Conservation (phyloP, 2,888 invertebrate species). For the Drosophila parthenogenetica region DNA sequence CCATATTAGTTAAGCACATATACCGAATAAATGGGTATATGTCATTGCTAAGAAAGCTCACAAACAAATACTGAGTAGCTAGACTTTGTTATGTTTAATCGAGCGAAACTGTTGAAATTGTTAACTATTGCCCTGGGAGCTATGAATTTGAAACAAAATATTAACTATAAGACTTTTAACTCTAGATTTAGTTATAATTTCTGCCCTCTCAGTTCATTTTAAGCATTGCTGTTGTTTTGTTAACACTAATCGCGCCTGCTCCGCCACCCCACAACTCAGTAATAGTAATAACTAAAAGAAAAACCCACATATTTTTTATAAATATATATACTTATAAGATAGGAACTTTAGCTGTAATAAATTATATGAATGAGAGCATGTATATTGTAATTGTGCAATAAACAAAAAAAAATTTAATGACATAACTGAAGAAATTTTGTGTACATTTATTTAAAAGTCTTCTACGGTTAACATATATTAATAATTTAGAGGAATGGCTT, state of each 20-base stretch:
- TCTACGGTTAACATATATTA: neutral
- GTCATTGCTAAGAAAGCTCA: constrained; percentile 45
- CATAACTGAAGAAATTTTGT: constrained; percentile 47
- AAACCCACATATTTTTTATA: constrained; percentile 58
- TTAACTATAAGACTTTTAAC: constrained; percentile 42
- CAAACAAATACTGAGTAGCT: constrained; percentile 30
- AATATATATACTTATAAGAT: constrained; percentile 41
- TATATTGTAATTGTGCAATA: constrained; percentile 83
- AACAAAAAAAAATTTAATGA: constrained; percentile 74
- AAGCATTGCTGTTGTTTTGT: constrained; percentile 74
- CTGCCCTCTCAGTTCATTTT: constrained; percentile 52
- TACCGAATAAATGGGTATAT: constrained; percentile 46
- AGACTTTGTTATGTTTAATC: constrained; percentile 55
- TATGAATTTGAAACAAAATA: constrained; percentile 58
- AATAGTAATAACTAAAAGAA: constrained; percentile 55
- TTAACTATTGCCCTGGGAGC: constrained; percentile 65
- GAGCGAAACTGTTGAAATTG: constrained; percentile 70
- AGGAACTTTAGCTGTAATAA: constrained; percentile 75
- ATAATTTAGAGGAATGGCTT: neutral
- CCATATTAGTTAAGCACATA: constrained; percentile 72
- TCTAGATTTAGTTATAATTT: constrained; percentile 48
- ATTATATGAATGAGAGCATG: constrained; percentile 78
- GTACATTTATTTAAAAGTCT: neutral
- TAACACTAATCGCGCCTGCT: constrained; percentile 63
- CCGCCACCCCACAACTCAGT: constrained; percentile 39